Evolutionary conservation across 1,140 invertebrate species (phyloP), one percentile per base, ranked within the genome.

Genomic region (Papilio xuthus): DNA sequence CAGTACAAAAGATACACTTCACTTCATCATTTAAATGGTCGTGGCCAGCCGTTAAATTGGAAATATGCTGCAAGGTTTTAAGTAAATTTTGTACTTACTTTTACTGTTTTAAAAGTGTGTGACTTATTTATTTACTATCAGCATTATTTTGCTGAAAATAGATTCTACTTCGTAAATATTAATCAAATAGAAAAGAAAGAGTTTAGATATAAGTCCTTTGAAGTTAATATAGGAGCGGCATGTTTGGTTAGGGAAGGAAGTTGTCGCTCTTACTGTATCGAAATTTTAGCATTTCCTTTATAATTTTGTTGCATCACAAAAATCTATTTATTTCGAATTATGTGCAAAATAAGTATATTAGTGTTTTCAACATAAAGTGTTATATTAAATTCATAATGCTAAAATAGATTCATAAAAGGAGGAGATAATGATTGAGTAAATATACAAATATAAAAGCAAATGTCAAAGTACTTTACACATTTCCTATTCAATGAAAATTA

Each of bases 211-310:
- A 23, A 73, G 6, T 47, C 71, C 41, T 73, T 73, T 73, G 71
- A 73, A 73, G 42, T 73, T 12, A 18, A 10, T 13, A 23, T 20
- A 73, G 20, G 20, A 53, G 12, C 71, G 20, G 71, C 42, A 73
- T 26, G 71, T 42, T 20, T 15, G 41, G 41, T 8, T 20, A 12
- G 26, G 71, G 41, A 73, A n/a, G 71, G 71, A 73, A 47, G 41
- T 47, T 44, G 71, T 44, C 70, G 70, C 12, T 47, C 42, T 73
- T 26, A 73, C 28, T 47, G 42, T 73, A 73, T 23, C 69, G 26
- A 26, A 26, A 44, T 47, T 72, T 72, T 72, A 72, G 70, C 70
- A 72, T 42, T 72, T 72, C 70, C 70, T 72, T n/a, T 72, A 73
- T 23, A 47, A 12, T 73, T 73, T 70, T 37, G 32, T n/a, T 1